Percentiles rank a stretch among this genome's conserved stretches.
These are phyloP conservation scores for Phyllotreta cruciferae DNA, from an alignment of 2,888 invertebrate genomes.

Conservation along the genomic window DNA sequence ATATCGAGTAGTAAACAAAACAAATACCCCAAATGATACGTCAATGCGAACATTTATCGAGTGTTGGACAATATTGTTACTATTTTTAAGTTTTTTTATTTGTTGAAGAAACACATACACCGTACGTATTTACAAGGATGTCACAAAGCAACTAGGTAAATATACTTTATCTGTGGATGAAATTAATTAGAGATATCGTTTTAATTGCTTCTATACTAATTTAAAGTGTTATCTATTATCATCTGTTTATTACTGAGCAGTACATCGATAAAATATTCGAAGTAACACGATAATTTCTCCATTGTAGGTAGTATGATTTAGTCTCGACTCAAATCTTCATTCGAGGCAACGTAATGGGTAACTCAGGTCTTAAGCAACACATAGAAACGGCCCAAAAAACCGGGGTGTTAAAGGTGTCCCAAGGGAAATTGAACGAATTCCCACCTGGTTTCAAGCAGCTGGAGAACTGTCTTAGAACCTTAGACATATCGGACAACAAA, in stretches of 20 bases:
- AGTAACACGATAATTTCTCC: too few relatives aligned
- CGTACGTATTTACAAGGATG: not conserved
- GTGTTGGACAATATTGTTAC: not conserved
- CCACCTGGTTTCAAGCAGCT: conserved; percentile 73
- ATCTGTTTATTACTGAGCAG: conserved; percentile 21
- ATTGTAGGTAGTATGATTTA: not conserved
- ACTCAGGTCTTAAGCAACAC: conserved; percentile 88
- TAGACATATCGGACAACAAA: conserved; percentile 93
- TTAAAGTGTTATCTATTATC: conserved; percentile 33
- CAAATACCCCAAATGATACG: conserved; percentile 24
- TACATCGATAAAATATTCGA: not conserved
- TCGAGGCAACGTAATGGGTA: conserved; percentile 75
- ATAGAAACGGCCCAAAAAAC: conserved; percentile 95
- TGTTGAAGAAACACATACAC: not conserved
- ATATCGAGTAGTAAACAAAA: conserved; percentile 1
- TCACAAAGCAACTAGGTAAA: conserved; percentile 27
- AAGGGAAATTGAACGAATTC: conserved; percentile 81
- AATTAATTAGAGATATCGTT: conserved; percentile 25
- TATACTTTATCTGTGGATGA: conserved; percentile 24
- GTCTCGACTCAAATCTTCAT: not conserved
- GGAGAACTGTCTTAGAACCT: conserved; percentile 76
- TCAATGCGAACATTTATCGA: conserved; percentile 25
- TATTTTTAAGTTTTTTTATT: conserved; percentile 15
- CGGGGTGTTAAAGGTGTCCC: conserved; percentile 88
- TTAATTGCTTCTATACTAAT: conserved; percentile 17